These are phyloP conservation scores for Iguana delicatissima DNA, from an alignment of 2,797 vertebrate species.

Conservation along the genomic window DNA sequence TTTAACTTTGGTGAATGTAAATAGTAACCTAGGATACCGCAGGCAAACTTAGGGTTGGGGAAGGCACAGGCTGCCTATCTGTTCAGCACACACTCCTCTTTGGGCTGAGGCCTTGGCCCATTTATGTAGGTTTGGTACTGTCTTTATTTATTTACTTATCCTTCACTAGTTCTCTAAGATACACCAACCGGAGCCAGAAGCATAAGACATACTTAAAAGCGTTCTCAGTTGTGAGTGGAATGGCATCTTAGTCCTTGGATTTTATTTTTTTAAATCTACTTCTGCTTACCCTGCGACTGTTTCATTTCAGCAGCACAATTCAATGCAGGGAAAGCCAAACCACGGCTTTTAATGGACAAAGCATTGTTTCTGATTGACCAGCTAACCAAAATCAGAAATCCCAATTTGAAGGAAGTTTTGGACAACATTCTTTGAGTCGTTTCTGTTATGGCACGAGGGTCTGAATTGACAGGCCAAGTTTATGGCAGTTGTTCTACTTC, in stretches of 20 bases:
- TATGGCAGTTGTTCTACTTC: background rate
- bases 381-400: slow-evolving; percentile 6
- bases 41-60: background rate
- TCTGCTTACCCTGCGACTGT: too few relatives aligned
- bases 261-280: too few relatives aligned
- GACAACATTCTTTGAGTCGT: background rate
- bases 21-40: too few relatives aligned
- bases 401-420: background rate
- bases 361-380: background rate
- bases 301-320: too few relatives aligned
- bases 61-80: background rate
- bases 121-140: background rate
- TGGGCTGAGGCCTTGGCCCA: background rate
- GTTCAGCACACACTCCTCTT: background rate
- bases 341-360: background rate
- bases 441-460: background rate
- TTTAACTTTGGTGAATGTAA: too few relatives aligned
- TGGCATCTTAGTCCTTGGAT: too few relatives aligned
- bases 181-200: too few relatives aligned
- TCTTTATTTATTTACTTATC: slow-evolving; percentile 2
- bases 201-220: too few relatives aligned
- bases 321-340: too few relatives aligned
- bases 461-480: background rate
- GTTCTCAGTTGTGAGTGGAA: too few relatives aligned
- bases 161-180: too few relatives aligned